A percentile compares a stretch with the other conserved stretches of the same genome.
phyloP scores from a whole-genome alignment of 2,113 vertebrate genomes.

The Clupea harengus region DNA sequence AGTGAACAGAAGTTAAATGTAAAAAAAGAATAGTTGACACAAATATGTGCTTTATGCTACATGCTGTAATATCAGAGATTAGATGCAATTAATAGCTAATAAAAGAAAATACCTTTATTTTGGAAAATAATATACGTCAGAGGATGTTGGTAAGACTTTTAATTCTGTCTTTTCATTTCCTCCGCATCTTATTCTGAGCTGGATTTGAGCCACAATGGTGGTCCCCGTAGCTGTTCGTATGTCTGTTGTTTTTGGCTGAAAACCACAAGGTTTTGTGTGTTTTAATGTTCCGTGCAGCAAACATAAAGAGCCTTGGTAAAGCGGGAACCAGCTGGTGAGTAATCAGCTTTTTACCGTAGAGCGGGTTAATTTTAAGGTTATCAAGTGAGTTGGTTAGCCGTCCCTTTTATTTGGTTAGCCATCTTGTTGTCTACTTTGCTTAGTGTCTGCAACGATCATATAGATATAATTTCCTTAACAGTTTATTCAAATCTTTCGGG shows the following conservation, averaged over 20 bases:
- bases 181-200: slow-evolving; percentile 41
- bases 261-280: slow-evolving; percentile 57
- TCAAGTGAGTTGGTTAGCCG: slow-evolving; percentile 37
- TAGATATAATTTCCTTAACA: background rate
- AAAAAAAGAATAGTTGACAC: no score
- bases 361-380: background rate
- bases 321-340: slow-evolving; percentile 77
- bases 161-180: slow-evolving; percentile 24
- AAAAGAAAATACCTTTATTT: background rate
- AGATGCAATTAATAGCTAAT: no score
- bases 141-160: slow-evolving; percentile 4
- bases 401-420: slow-evolving; percentile 27
- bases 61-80: no score
- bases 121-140: background rate
- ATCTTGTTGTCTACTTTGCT: slow-evolving; percentile 29
- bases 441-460: background rate
- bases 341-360: slow-evolving; percentile 33
- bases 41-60: no score
- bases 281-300: slow-evolving; percentile 78
- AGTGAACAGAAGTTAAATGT: no score
- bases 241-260: slow-evolving; percentile 65
- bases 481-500: background rate
- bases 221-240: slow-evolving; percentile 49
- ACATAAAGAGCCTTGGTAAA: slow-evolving; percentile 74
- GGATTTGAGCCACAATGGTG: slow-evolving; percentile 66